A percentile compares a stretch with the other conserved stretches of the same genome.
phyloP scores from a whole-genome alignment of 2,888 invertebrate species.

The Arge pagana region DNA sequence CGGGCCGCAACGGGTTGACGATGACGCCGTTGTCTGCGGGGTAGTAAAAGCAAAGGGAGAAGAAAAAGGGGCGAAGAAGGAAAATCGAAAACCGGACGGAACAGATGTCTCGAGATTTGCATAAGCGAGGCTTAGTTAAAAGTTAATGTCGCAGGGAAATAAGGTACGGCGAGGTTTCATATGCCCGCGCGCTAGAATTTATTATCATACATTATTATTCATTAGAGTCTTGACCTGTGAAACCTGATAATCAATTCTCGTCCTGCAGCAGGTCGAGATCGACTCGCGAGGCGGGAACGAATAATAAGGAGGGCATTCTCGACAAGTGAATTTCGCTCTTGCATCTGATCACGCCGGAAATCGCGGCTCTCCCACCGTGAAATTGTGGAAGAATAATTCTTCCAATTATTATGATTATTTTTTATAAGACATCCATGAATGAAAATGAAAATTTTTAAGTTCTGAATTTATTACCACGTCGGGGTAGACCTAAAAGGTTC shows the following conservation, averaged over 20 bases:
- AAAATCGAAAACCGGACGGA: conserved; percentile 24
- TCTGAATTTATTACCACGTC: too few species aligned
- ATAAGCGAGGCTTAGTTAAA: conserved; percentile 47
- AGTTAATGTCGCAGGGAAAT: conserved; percentile 44
- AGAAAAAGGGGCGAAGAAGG: conserved; percentile 1
- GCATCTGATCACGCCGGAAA: conserved; percentile 23
- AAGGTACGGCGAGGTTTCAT: conserved; percentile 32
- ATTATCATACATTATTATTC: conserved; percentile 41
- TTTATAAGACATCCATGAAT: too few species aligned
- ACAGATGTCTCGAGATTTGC: conserved; percentile 50
- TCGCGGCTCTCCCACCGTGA: conserved; percentile 25
- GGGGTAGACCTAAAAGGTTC: too few species aligned
- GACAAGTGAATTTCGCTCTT: neutral
- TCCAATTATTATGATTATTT: too few species aligned
- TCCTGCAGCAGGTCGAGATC: conserved; percentile 20
- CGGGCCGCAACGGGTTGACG: too few species aligned
- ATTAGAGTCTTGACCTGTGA: conserved; percentile 38
- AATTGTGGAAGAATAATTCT: too few species aligned
- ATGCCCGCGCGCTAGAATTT: conserved; percentile 24
- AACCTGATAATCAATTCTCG: conserved; percentile 41
- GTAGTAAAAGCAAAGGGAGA: neutral
- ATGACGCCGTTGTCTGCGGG: too few species aligned
- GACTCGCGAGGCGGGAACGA: too few species aligned
- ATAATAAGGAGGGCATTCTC: too few species aligned
- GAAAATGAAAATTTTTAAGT: too few species aligned